Evolutionary conservation across 2,113 vertebrate genomes (phyloP).

Genomic region (Microcebus murinus): DNA sequence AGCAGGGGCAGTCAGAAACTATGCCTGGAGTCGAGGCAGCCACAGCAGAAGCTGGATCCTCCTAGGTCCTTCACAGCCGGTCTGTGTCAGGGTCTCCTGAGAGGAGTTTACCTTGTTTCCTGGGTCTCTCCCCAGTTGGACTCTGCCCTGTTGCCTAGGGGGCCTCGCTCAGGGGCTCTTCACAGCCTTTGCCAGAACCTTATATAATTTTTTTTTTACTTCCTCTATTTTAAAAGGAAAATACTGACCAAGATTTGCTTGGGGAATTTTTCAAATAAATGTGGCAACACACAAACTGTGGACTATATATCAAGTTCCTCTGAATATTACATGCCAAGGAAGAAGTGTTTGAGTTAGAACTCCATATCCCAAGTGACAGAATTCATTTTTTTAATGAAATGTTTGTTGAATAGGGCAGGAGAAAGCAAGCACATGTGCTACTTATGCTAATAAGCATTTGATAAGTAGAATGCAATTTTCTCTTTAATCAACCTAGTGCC

Average conservation of each 20-base stretch:
- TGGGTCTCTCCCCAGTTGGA: neutral
- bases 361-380: slow-evolving; percentile 47
- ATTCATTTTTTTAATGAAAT: slow-evolving; percentile 71
- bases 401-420: slow-evolving; percentile 63
- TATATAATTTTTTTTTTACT: neutral
- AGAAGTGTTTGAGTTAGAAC: slow-evolving; percentile 62
- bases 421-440: slow-evolving; percentile 62
- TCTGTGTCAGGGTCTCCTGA: neutral
- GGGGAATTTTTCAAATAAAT: slow-evolving; percentile 4
- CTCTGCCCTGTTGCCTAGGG: neutral
- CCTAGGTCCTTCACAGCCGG: neutral
- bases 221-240: neutral
- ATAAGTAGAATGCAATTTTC: slow-evolving; percentile 72
- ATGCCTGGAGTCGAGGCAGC: neutral
- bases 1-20: neutral
- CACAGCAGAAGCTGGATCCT: neutral
- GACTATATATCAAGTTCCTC: neutral
- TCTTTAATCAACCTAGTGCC: slow-evolving; percentile 66
- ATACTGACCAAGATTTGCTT: neutral
- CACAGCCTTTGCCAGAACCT: neutral
- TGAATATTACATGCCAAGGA: neutral
- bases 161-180: slow-evolving; percentile 20
- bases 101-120: neutral
- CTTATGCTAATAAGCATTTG: slow-evolving; percentile 72
- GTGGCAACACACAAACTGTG: neutral